Percentiles rank a stretch among this genome's conserved stretches.
Evolutionary conservation across 2,113 vertebrate genomes (phyloP).

Genomic region (Ariopsis seemanni): DNA sequence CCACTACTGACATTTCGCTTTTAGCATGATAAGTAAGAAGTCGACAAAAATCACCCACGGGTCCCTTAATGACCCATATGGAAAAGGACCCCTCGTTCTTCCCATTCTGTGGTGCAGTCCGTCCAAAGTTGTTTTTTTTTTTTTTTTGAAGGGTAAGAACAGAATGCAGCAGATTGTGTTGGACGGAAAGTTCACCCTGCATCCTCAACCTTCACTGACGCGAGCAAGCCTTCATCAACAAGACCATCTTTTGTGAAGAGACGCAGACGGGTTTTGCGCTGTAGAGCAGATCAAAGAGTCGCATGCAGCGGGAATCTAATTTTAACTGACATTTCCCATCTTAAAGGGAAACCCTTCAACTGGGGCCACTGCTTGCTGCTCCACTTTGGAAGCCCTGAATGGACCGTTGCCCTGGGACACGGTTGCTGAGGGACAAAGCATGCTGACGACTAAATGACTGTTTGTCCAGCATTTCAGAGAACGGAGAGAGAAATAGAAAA

Average conservation of each 20-base stretch:
- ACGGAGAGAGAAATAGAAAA: constrained; percentile 25
- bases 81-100: neutral
- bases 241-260: constrained; percentile 63
- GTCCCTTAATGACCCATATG: neutral
- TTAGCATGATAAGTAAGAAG: neutral
- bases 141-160: neutral
- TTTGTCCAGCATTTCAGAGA: constrained; percentile 61
- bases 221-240: constrained; percentile 65
- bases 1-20: constrained; percentile 26
- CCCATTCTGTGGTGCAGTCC: neutral
- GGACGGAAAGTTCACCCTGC: constrained; percentile 13
- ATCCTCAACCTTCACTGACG: constrained; percentile 23
- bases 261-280: constrained; percentile 64
- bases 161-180: constrained; percentile 11
- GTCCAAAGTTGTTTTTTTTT: neutral
- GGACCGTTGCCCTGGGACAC: constrained; percentile 60
- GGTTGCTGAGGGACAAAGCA: constrained; percentile 56
- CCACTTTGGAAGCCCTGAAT: constrained; percentile 48
- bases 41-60: constrained; percentile 4
- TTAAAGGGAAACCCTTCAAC: constrained; percentile 65
- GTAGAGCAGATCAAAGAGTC: constrained; percentile 69
- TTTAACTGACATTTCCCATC: constrained; percentile 76
- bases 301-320: constrained; percentile 71
- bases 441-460: constrained; percentile 58
- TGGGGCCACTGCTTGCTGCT: constrained; percentile 29